A percentile compares a stretch with the other conserved stretches of the same genome.
Conservation (phyloP, 2,113 vertebrate species). For the Phalacrocorax carbo region DNA sequence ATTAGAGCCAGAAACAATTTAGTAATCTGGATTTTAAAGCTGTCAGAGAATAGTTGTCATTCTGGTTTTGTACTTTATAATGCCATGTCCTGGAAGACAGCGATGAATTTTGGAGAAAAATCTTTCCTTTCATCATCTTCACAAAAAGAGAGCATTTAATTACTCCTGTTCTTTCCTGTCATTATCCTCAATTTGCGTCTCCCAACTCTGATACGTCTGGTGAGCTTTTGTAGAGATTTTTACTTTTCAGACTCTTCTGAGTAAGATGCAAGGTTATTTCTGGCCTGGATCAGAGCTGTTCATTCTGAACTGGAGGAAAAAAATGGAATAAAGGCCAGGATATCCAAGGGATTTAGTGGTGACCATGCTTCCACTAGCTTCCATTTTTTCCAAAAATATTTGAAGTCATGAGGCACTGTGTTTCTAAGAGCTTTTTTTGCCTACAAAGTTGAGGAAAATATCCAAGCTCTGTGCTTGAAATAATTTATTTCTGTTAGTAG, state of each 20-base stretch:
- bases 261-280: neutral
- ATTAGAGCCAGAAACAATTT: conserved; percentile 1
- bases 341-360: neutral
- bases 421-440: neutral
- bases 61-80: neutral
- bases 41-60: neutral
- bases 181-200: neutral
- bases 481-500: neutral
- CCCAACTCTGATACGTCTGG: neutral
- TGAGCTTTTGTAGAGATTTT: neutral
- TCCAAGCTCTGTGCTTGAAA: neutral
- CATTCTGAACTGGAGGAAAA: neutral
- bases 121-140: neutral
- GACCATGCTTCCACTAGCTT: neutral
- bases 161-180: neutral
- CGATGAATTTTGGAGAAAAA: neutral
- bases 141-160: neutral
- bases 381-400: neutral
- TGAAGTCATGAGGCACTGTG: neutral
- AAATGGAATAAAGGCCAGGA: neutral
- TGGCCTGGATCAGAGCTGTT: neutral
- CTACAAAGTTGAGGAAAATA: neutral
- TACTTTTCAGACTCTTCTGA: neutral
- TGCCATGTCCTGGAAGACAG: neutral
- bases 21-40: neutral